Evolutionary conservation across 2,797 vertebrate species (phyloP).

Genomic region (Discoglossus pictus): DNA sequence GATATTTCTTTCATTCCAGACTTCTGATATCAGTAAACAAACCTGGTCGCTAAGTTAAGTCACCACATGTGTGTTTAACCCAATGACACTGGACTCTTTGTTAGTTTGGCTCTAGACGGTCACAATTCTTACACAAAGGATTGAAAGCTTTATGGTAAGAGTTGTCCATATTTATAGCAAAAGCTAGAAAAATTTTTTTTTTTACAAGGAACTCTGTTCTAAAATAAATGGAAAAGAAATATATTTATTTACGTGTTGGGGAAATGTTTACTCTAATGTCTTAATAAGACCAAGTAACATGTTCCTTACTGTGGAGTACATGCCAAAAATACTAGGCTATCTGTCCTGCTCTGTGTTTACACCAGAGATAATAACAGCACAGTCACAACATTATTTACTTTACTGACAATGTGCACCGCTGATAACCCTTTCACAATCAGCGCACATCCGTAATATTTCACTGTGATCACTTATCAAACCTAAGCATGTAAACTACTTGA

Average conservation of each 20-base stretch:
- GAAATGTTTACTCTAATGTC: neutral
- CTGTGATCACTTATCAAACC: conserved; percentile 16
- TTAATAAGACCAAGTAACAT: neutral
- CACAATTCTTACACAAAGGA: conserved; percentile 2
- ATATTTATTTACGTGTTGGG: neutral
- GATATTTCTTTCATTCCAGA: conserved; percentile 14
- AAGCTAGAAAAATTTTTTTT: neutral
- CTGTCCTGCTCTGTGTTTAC: neutral
- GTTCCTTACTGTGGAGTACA: conserved; percentile 1
- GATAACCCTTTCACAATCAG: conserved; percentile 59
- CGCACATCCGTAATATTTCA: conserved; percentile 56
- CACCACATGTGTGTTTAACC: conserved; percentile 5
- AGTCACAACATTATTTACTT: conserved; percentile 56
- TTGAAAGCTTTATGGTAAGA: neutral
- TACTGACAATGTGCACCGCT: conserved; percentile 62
- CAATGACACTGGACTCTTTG: conserved; percentile 15
- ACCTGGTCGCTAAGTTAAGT: conserved; percentile 29
- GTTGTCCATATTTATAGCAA: neutral
- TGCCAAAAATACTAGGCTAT: neutral
- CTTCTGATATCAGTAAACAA: conserved; percentile 18
- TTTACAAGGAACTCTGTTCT: conserved; percentile 10
- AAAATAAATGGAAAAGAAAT: neutral
- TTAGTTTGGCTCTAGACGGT: neutral
- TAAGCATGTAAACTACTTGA: conserved; percentile 8
- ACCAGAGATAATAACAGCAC: conserved; percentile 43